Base-by-base conservation (phyloP, 2,888 invertebrate species). In the Ditylenchus weischeri region DNA sequence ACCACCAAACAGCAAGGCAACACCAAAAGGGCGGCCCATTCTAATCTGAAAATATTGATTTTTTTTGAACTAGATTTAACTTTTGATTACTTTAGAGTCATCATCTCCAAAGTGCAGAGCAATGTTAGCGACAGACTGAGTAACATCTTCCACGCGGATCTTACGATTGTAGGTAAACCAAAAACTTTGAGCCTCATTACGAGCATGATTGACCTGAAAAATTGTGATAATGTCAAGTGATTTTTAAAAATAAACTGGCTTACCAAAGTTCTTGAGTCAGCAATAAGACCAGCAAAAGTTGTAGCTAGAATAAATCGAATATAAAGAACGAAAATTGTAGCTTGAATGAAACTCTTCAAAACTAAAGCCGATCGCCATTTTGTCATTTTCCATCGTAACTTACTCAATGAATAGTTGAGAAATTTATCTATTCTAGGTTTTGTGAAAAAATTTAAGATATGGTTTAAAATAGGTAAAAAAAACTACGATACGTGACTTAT, bases 61-160 rank as follows among this genome's bases (percentile, higher is more conserved):
- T 43, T 43, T 5, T 29, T 2, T 29, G 29, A 29, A 29, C 2
- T 29, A 29, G 3, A 29, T 29, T 29, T 29, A 4, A 29, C 2
- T 43, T 43, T 43, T 8, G 8, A 43, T 43, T 3, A 43, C 43
- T 43, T 94, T 93, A 80, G 91, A 91, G 83, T 95, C 94, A 75
- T 94, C 94, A 84, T 98, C 98, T 15, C 98, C 96, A 86, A 99
- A 99, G 83, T 94, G 93, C 82, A 98, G 92, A n/a, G 98, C 96
- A 78, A 98, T 86, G 85, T 96, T 95, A 54, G 96, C 95, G 0
- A 99, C 96, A 5, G 96, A 93, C 84, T 96, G 95, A 0, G 96
- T 94, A 76, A 95, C 93, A 10, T 94, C 95, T 85, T 98, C 98
- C 4, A 96, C 91, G 3, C 81, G 75, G 64, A 81, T 82, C 69